Base-by-base conservation (phyloP, 1,140 invertebrate genomes). In the Brachionus rotundiformis region DNA sequence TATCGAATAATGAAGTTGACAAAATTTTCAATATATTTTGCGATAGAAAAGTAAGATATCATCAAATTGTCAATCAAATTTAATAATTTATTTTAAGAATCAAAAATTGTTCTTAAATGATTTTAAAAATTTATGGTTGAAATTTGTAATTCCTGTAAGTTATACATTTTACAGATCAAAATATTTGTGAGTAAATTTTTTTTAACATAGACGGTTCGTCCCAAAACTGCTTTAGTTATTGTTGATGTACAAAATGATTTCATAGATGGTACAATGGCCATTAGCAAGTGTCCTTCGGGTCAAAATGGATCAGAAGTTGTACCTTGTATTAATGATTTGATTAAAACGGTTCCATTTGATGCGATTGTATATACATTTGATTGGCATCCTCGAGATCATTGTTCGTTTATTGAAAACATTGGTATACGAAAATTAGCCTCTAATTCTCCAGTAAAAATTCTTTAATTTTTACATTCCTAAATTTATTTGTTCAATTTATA, bases 221-320 rank as follows among this genome's bases (percentile, higher is more conserved):
- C 75, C 13, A 81, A 41, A 81, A 49, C 84, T 33, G 95, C 93
- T n/a, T 92, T 98, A 85, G 88, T 98, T 33, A 92, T 98, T 82
- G 94, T 98, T 75, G 96, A 98, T 88, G 95, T 98, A 3, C 96
- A 98, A 89, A 98, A 98, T 89, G 96, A 98, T 89, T 98, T 98
- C 88, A 96, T 98, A 85, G 91, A 92, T 80, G 96, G 96, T 54
- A 94, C 94, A 11, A 90, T 98, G 77, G 93, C 96, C 84, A 93
- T 98, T 84, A 93, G 92, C 86, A 92, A 95, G 84, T 96, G 95
- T 87, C 93, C 94, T 71, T 95, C 95, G 19, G 92, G 94, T 84
- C 94, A 98, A 83, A 93, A 96, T 41, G 87, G 86, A 6, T 63
- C 49, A 23, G 85, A 84, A 16, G 87, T 89, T 16, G 82, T 89